Percentiles rank a stretch among this genome's conserved stretches.
phyloP scores from a whole-genome alignment of 1,140 invertebrate genomes.

The Luehdorfia chinensis region DNA sequence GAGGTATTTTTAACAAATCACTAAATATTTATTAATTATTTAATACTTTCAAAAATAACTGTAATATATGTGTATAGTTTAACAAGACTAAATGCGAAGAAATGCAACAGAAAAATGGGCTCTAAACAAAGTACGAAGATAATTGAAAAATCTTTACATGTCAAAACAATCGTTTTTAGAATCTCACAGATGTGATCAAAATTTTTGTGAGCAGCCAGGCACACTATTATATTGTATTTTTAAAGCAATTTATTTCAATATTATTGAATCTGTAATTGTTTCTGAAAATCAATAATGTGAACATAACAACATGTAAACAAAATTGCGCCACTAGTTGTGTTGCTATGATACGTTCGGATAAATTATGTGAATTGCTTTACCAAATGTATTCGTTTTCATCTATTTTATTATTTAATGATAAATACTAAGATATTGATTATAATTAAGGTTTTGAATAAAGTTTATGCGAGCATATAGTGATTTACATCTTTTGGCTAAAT shows the following conservation, averaged over 20 bases:
- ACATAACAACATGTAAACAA: conserved; percentile 16
- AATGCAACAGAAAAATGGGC: conserved; percentile 6
- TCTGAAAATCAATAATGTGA: conserved; percentile 17
- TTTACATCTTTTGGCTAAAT: too few species aligned
- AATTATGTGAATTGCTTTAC: too few species aligned
- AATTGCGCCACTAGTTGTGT: conserved; percentile 1
- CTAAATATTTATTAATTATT: too few species aligned
- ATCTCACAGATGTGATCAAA: conserved; percentile 24
- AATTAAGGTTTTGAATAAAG: too few species aligned
- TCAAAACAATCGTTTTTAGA: conserved; percentile 43
- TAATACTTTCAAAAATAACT: conserved; percentile 1
- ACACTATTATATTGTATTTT: background rate
- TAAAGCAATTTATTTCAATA: background rate
- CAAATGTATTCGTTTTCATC: too few species aligned
- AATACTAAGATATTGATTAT: too few species aligned
- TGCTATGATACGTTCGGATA: conserved; percentile 6
- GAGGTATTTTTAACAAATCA: too few species aligned
- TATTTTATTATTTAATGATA: too few species aligned
- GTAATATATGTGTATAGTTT: conserved; percentile 2
- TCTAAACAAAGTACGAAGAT: conserved; percentile 16
- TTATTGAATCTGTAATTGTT: background rate
- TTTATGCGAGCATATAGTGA: too few species aligned
- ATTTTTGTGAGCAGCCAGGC: conserved; percentile 23
- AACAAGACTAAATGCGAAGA: too few species aligned
- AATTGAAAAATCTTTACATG: conserved; percentile 24